These are phyloP conservation scores for Hylyphantes graminicola DNA, from an alignment of 1,140 invertebrate genomes.

Conservation along the genomic window DNA sequence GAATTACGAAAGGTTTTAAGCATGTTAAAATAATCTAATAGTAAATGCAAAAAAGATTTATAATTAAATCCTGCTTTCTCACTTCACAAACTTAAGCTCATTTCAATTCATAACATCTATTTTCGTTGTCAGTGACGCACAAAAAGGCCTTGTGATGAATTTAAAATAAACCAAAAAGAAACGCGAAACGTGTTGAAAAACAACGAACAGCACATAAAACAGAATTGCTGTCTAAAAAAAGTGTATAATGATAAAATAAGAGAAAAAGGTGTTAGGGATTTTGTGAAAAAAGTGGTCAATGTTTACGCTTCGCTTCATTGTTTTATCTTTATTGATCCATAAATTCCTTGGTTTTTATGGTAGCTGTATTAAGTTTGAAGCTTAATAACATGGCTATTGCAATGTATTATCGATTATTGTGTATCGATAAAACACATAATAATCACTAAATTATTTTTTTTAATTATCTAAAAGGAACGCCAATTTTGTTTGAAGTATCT, in stretches of 20 bases:
- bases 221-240: neutral
- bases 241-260: neutral
- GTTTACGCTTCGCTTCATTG: neutral
- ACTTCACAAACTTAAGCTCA: no score
- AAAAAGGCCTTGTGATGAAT: neutral
- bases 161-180: neutral
- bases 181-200: neutral
- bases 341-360: conserved; percentile 10
- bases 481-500: no score
- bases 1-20: no score
- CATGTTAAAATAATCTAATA: no score
- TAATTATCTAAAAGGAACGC: no score
- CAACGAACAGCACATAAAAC: neutral
- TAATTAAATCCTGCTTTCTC: no score
- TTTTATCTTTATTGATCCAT: conserved; percentile 28
- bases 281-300: neutral
- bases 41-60: no score
- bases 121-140: neutral
- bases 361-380: neutral
- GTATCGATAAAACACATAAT: no score
- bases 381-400: no score
- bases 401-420: no score
- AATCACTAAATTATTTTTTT: no score
- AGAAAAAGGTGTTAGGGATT: neutral
- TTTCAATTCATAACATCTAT: neutral